Conservation (phyloP, 2,113 vertebrate species). For the Python bivittatus region DNA sequence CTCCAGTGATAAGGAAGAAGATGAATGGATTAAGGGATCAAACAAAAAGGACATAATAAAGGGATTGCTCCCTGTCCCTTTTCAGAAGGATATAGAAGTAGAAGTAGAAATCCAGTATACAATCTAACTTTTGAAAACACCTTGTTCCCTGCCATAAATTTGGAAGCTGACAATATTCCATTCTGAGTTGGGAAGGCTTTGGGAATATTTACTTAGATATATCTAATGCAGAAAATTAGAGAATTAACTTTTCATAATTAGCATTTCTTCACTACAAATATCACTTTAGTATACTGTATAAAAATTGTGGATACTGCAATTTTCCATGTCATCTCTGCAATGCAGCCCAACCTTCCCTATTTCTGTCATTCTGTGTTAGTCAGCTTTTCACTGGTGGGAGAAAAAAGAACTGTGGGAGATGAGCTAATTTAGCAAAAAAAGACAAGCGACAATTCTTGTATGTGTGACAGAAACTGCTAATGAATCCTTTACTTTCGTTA, state of each 20-base stretch:
- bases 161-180: not conserved
- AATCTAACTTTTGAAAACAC: not conserved
- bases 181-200: not conserved
- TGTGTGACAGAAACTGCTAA: not conserved
- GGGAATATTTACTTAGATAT: not conserved
- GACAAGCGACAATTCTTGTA: not conserved
- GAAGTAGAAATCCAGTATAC: not conserved
- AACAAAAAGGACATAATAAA: no score
- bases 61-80: not conserved
- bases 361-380: slow-evolving; percentile 5
- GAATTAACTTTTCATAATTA: not conserved
- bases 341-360: not conserved
- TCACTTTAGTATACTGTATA: not conserved
- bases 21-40: not conserved
- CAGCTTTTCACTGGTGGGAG: not conserved
- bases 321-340: not conserved
- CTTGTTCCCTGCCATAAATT: not conserved
- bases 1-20: not conserved
- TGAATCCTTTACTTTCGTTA: not conserved
- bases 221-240: not conserved
- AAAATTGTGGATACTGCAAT: not conserved
- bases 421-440: not conserved
- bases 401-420: not conserved
- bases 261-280: not conserved
- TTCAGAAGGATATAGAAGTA: not conserved